Conservation (phyloP, 2,797 vertebrate genomes). For the Propithecus perrieri region DNA sequence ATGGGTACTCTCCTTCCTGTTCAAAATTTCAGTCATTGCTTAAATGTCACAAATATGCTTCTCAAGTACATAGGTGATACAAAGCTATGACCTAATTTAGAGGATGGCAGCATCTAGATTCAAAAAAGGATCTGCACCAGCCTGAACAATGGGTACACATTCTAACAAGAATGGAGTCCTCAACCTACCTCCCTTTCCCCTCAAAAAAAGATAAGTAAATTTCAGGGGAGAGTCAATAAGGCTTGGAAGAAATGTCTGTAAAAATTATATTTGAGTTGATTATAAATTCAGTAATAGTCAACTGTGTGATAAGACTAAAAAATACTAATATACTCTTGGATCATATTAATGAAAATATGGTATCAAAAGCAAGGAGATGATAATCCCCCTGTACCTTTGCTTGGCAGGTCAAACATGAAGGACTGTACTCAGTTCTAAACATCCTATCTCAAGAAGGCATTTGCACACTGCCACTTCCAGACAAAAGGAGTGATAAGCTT, state of each 20-base stretch:
- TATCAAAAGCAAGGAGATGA: constrained; percentile 17
- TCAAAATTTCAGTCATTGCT: background rate
- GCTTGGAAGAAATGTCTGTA: background rate
- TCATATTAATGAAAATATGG: background rate
- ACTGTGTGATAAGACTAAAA: background rate
- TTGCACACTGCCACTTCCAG: background rate
- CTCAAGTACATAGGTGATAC: background rate
- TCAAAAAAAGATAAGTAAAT: background rate
- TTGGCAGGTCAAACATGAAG: background rate
- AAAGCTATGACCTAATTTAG: background rate
- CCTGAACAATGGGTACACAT: background rate
- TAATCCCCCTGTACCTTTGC: background rate
- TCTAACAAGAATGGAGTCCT: background rate
- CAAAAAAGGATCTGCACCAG: background rate
- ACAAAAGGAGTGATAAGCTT: background rate
- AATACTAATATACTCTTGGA: background rate
- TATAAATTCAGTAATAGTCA: background rate
- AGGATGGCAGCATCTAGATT: background rate
- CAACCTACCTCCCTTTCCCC: background rate
- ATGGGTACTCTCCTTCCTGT: background rate
- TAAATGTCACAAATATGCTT: background rate
- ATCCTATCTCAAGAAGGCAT: background rate
- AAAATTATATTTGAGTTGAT: constrained; percentile 1
- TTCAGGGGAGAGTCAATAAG: background rate
- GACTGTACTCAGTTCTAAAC: background rate